Base-by-base conservation (phyloP, 2,797 vertebrate genomes). In the Tadarida brasiliensis region DNA sequence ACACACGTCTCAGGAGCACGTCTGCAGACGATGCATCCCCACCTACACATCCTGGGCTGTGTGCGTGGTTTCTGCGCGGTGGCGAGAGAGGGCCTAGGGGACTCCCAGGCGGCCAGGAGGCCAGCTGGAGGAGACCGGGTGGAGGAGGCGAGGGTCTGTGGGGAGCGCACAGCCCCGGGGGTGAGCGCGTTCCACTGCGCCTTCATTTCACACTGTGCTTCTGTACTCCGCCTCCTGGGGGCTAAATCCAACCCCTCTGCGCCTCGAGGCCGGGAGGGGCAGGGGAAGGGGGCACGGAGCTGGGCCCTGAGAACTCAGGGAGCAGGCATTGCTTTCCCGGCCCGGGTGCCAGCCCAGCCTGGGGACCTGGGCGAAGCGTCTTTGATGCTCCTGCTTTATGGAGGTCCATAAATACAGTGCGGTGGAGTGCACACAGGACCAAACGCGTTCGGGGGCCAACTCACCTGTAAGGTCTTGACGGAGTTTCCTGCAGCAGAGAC, bases 351-450 rank as follows among this genome's bases (percentile, higher is more conserved):
- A 95, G 63, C 94, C 93, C 90, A 96, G 67, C 90, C 74, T 17
- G 56, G 95, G 88, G 89, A 91, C 93, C 88, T 90, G 59, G 92
- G 87, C 0, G 5, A 94, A 91, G 68, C 3, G 93, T 90, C 87
- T 97, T 90, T 84, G 94, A 96, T 95, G 95, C 92, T 90, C 89
- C 94, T 22, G 3, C 70, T 97, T 98, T 94, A 90, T 74, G 91
- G 95, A 96, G 97, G 67, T 97, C 95, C 96, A 76, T 10, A 85
- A 98, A 95, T 61, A 78, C 78, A 86, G 19, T 30, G 82, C 90
- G 82, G 87, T 96, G 68, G 61, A 61, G 93, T 61, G 49, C 61
- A 28, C 91, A 82, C 95, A 98, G 98, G 96, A 96, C 96, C 87
- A 59, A 92, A 94, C 93, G 96, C 90, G 97, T 88, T 82, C 1